Evolutionary conservation across 2,888 invertebrate genomes (phyloP).

Genomic region (Hololepta plana): DNA sequence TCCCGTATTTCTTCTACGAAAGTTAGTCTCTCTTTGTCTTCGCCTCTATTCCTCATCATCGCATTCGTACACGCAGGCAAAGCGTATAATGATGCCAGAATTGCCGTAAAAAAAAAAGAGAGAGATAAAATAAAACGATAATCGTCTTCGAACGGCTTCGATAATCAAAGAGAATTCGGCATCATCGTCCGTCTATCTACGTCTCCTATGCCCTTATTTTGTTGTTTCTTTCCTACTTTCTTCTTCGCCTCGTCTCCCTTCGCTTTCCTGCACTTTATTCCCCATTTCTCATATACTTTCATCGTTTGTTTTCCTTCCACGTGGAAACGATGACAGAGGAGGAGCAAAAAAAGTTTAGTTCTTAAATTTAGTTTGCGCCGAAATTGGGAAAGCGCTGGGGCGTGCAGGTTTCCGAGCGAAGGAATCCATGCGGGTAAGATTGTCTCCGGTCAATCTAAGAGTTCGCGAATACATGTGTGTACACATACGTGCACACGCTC

Average conservation of each 20-base stretch:
- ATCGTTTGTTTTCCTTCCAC: constrained; percentile 16
- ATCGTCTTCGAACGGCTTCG: constrained; percentile 17
- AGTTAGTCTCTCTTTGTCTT: too few species aligned
- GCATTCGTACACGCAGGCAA: too few species aligned
- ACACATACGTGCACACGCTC: too few species aligned
- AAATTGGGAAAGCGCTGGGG: constrained; percentile 22
- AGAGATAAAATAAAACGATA: constrained; percentile 10
- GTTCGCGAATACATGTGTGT: too few species aligned
- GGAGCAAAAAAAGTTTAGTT: constrained; percentile 20
- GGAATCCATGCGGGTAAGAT: constrained; percentile 20
- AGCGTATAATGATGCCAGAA: too few species aligned
- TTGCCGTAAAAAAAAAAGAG: too few species aligned
- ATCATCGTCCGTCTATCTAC: constrained; percentile 9
- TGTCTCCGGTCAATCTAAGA: constrained; percentile 18
- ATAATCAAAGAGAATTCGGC: constrained; percentile 18
- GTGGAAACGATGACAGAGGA: constrained; percentile 11
- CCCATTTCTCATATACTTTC: constrained; percentile 15
- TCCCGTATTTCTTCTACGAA: too few species aligned
- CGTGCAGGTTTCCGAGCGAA: constrained; percentile 16
- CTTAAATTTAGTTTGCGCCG: constrained; percentile 24
- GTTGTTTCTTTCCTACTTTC: too few species aligned
- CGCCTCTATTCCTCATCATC: too few species aligned
- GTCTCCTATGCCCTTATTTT: too few species aligned
- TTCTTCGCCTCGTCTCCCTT: constrained; percentile 11
- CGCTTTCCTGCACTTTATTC: too few species aligned